Percentiles rank a stretch among this genome's conserved stretches.
phyloP scores from a whole-genome alignment of 2,888 invertebrate species.

The Dicycla oo region DNA sequence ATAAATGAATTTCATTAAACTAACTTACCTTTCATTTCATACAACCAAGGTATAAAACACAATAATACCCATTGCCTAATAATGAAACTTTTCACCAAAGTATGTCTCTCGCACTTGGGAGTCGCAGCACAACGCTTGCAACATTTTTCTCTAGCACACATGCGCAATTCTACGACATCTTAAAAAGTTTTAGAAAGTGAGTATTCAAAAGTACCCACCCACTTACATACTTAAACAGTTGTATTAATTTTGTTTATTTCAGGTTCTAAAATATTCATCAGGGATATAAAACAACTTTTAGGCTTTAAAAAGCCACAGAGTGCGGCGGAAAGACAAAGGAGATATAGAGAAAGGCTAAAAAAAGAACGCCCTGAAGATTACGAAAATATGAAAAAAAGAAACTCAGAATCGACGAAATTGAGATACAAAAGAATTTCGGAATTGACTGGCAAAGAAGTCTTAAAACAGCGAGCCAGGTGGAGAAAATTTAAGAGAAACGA shows the following conservation, averaged over 20 bases:
- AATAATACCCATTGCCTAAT: no score
- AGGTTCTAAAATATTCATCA: constrained; percentile 6
- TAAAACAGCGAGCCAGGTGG: constrained; percentile 3
- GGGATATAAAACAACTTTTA: not conserved
- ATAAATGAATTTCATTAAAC: no score
- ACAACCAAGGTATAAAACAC: no score
- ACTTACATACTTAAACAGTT: not conserved
- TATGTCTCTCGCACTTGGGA: no score
- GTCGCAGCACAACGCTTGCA: no score
- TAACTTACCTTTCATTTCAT: no score
- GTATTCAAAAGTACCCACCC: not conserved
- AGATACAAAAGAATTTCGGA: not conserved
- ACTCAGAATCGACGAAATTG: not conserved
- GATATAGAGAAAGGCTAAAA: constrained; percentile 14
- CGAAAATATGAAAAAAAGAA: not conserved
- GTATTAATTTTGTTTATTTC: constrained; percentile 4
- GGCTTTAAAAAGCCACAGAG: not conserved
- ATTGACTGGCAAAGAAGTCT: not conserved
- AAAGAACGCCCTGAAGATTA: constrained; percentile 6
- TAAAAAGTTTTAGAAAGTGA: no score
- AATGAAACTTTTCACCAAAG: no score
- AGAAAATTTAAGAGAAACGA: not conserved
- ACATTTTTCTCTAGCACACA: no score
- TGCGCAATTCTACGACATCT: no score
- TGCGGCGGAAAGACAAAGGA: not conserved